Conservation (phyloP, 2,888 invertebrate genomes). For the Drosophila austrosaltans region DNA sequence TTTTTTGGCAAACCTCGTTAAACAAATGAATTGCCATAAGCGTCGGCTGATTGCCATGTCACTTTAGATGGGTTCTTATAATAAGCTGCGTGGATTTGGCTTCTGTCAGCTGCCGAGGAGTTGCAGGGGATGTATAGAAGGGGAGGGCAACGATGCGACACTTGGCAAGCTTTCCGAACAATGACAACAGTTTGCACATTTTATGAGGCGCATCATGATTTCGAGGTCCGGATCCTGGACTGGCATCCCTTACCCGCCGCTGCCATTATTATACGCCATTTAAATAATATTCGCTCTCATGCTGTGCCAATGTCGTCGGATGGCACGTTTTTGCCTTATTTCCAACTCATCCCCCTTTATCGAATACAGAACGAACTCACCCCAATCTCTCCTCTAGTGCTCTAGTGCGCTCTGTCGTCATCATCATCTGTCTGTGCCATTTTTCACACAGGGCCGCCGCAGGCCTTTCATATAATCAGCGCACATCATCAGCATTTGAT, state of each 20-base stretch:
- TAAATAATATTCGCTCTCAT: constrained; percentile 81
- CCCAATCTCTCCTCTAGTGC: constrained; percentile 17
- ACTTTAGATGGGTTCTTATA: constrained; percentile 73
- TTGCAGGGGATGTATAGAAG: constrained; percentile 22
- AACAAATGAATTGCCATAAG: constrained; percentile 83
- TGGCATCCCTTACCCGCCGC: constrained; percentile 32
- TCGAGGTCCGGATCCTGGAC: constrained; percentile 62
- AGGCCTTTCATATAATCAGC: constrained; percentile 71
- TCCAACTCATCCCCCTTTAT: constrained; percentile 42
- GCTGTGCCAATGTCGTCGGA: constrained; percentile 63
- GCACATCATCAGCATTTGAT: constrained; percentile 82
- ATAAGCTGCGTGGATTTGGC: constrained; percentile 58
- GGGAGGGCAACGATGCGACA: constrained; percentile 26
- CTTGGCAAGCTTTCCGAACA: constrained; percentile 52
- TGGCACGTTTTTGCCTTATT: constrained; percentile 47
- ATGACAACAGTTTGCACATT: constrained; percentile 78
- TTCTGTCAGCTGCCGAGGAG: constrained; percentile 51
- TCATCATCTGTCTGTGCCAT: constrained; percentile 45
- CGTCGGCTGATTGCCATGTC: constrained; percentile 80
- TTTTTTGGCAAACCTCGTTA: constrained; percentile 72
- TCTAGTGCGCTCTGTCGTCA: constrained; percentile 6
- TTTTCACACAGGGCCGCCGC: constrained; percentile 61
- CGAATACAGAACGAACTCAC: constrained; percentile 27
- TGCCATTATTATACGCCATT: constrained; percentile 83
- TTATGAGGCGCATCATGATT: constrained; percentile 82